Conservation (phyloP, 2,113 vertebrate species). For the Corythaixoides concolor region DNA sequence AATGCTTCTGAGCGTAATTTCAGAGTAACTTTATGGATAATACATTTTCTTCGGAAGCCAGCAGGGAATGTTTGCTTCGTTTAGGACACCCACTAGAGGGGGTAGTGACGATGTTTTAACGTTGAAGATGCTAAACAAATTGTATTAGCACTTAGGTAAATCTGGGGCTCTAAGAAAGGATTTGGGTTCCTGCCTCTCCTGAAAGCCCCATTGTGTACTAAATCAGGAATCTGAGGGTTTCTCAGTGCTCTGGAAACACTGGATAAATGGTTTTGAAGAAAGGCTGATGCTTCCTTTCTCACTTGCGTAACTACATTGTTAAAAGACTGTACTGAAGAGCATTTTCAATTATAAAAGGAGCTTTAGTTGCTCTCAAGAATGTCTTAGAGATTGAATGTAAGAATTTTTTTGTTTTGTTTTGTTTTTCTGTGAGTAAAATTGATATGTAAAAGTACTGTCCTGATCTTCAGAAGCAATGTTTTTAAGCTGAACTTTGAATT, state of each 20-base stretch:
- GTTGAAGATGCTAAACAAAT: neutral
- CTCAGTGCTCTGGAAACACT: neutral
- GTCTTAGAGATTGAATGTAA: neutral
- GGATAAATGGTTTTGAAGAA: neutral
- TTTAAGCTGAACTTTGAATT: neutral
- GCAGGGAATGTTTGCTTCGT: neutral
- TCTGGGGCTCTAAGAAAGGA: neutral
- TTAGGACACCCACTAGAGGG: slow-evolving; percentile 46
- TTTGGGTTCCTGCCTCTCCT: neutral
- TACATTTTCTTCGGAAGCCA: accelerated
- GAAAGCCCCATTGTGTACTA: neutral
- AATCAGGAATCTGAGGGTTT: neutral
- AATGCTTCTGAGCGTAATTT: neutral
- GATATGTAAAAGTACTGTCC: neutral
- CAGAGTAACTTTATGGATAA: neutral
- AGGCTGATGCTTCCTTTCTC: neutral
- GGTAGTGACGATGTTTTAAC: neutral
- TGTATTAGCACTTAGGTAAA: accelerated
- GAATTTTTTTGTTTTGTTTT: neutral
- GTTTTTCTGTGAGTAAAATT: neutral
- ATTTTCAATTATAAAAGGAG: neutral
- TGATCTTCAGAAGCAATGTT: neutral
- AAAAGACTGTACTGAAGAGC: neutral
- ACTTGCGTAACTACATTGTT: neutral
- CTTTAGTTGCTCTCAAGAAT: neutral